phyloP scores from a whole-genome alignment of 2,797 vertebrate species.

The Gallinago solitaria region DNA sequence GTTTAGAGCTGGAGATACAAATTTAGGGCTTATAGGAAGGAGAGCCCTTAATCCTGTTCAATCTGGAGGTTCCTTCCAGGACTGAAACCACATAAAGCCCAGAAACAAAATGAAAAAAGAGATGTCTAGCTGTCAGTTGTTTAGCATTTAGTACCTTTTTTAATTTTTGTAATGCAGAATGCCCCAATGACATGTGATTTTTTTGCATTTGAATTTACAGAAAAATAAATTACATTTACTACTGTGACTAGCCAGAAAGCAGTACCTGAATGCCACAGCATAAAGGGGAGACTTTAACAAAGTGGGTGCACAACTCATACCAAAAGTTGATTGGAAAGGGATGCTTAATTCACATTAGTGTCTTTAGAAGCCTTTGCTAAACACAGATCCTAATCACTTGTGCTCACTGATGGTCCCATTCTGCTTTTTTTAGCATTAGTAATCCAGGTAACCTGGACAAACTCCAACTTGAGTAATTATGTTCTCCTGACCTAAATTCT shows the following conservation, averaged over 20 bases:
- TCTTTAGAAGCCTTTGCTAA: conserved; percentile 25
- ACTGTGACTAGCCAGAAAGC: neutral
- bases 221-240: neutral
- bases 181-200: neutral
- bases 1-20: neutral
- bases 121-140: neutral
- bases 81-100: neutral
- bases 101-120: neutral
- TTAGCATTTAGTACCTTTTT: neutral
- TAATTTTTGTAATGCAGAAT: neutral
- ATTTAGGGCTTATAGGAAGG: neutral
- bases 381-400: neutral
- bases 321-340: neutral
- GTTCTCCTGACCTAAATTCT: conserved; percentile 54
- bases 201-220: neutral
- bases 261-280: neutral
- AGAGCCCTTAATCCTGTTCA: neutral
- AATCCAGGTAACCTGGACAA: conserved; percentile 67
- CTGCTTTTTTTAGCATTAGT: conserved; percentile 54
- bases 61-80: neutral
- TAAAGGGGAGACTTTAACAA: neutral
- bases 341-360: neutral
- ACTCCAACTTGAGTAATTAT: conserved; percentile 48
- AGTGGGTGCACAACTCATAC: neutral
- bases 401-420: neutral